Conservation (phyloP, 2,113 vertebrate species). For the Thalassarche chlororhynchos region DNA sequence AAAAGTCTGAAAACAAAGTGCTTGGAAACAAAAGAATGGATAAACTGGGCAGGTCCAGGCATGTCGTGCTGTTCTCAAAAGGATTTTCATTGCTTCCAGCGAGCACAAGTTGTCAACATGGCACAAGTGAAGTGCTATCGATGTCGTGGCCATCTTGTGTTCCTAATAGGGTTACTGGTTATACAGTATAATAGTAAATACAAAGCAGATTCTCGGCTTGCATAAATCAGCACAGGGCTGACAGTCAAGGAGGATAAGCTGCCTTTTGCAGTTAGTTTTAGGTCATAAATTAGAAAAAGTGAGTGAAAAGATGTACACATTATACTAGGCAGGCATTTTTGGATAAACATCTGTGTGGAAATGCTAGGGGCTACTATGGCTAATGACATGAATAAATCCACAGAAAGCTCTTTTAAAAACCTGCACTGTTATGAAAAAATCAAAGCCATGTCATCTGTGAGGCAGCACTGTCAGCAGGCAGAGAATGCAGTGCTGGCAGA, state of each 20-base stretch:
- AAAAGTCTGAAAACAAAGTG: background rate
- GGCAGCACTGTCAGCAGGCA: background rate
- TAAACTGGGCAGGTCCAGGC: background rate
- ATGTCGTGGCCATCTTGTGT: background rate
- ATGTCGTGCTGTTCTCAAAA: background rate
- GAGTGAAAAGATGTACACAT: background rate
- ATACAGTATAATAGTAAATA: background rate
- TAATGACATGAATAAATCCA: background rate
- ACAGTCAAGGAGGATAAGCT: background rate
- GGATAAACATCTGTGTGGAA: background rate
- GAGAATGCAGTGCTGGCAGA: background rate
- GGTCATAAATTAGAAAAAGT: background rate
- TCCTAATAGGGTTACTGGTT: background rate
- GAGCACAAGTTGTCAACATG: accelerated
- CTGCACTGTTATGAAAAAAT: background rate
- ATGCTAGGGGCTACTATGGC: background rate
- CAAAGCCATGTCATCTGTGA: background rate
- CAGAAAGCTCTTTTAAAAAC: background rate
- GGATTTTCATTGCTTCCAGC: background rate
- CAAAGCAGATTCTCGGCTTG: background rate
- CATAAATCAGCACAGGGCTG: background rate
- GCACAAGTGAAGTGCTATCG: background rate
- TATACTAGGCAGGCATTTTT: background rate
- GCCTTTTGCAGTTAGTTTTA: background rate
- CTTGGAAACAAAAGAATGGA: background rate